Conservation (phyloP, 2,797 vertebrate species). For the Scleropages formosus region DNA sequence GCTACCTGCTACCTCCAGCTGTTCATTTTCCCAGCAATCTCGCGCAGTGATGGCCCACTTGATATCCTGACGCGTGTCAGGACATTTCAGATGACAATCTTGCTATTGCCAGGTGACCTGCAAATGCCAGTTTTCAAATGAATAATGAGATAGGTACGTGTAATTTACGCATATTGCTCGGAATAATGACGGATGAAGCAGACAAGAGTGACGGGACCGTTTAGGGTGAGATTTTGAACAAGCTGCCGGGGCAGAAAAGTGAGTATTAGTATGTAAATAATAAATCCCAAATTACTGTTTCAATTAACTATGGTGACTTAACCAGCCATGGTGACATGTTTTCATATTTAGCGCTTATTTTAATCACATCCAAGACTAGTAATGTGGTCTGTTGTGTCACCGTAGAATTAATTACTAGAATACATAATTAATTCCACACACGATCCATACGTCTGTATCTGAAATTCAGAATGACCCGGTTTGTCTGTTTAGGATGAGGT, state of each 20-base stretch:
- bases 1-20: neutral
- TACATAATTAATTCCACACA: too few species aligned
- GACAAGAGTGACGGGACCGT: neutral
- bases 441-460: neutral
- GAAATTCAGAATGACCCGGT: neutral
- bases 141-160: neutral
- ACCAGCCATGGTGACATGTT: too few species aligned
- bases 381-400: too few species aligned
- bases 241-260: neutral
- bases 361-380: too few species aligned
- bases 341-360: too few species aligned
- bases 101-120: neutral
- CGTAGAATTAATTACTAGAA: too few species aligned
- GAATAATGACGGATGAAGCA: conserved; percentile 1
- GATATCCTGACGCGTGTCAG: neutral
- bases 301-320: too few species aligned
- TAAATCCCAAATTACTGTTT: too few species aligned
- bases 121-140: neutral
- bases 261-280: too few species aligned
- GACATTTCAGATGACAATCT: neutral
- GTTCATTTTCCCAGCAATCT: neutral
- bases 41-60: neutral
- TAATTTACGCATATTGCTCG: neutral
- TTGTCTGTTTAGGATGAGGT: neutral
- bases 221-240: neutral